A percentile compares a stretch with the other conserved stretches of the same genome.
Evolutionary conservation across 1,140 invertebrate genomes (phyloP).

Genomic region (Drosophila simulans): DNA sequence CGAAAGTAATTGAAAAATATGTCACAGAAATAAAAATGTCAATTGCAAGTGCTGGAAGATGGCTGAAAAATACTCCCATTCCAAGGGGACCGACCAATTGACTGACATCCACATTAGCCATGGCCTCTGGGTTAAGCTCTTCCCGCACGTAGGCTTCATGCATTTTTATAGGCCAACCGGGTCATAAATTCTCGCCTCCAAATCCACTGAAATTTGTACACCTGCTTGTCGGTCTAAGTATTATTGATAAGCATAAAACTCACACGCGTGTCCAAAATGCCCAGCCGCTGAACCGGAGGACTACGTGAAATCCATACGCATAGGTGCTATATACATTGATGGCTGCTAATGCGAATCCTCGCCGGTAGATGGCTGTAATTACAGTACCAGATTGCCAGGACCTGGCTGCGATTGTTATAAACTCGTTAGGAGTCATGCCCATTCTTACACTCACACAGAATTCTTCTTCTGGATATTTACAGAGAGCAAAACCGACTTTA

Average conservation of each 20-base stretch:
- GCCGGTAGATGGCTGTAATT: conserved; percentile 51
- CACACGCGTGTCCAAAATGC: conserved; percentile 72
- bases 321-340: conserved; percentile 39
- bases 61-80: background rate
- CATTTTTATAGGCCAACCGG: conserved; percentile 63
- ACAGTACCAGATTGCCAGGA: conserved; percentile 53
- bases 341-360: conserved; percentile 34
- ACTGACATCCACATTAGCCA: conserved; percentile 21
- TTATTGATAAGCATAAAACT: conserved; percentile 80
- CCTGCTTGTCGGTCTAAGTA: conserved; percentile 58
- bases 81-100: conserved; percentile 4
- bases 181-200: conserved; percentile 57
- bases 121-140: conserved; percentile 17
- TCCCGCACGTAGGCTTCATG: conserved; percentile 60
- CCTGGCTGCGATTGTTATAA: conserved; percentile 58
- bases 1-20: conserved; percentile 40
- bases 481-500: too few relatives aligned
- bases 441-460: background rate
- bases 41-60: conserved; percentile 19
- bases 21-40: conserved; percentile 43
- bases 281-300: conserved; percentile 28
- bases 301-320: conserved; percentile 65
- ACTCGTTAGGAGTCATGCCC: conserved; percentile 58
- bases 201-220: conserved; percentile 74
- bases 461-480: background rate